A percentile compares a stretch with the other conserved stretches of the same genome.
Conservation (phyloP, 2,113 vertebrate species). For the Saguinus imperator region DNA sequence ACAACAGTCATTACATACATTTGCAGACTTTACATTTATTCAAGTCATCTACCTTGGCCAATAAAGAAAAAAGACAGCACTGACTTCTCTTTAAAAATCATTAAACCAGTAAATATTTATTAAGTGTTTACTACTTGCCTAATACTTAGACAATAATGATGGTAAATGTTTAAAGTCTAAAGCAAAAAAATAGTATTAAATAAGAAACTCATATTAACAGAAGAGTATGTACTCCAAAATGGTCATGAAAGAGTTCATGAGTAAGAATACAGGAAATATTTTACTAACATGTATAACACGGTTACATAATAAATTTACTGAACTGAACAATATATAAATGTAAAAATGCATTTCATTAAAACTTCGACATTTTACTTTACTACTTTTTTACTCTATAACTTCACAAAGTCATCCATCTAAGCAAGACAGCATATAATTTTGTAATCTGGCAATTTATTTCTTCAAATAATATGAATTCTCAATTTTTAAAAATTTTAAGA, state of each 20-base stretch:
- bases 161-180: conserved; percentile 7
- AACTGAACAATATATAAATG: not conserved
- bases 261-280: not conserved
- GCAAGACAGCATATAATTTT: not conserved
- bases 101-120: not conserved
- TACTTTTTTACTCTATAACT: not conserved
- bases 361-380: not conserved
- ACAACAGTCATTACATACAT: not conserved
- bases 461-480: not conserved
- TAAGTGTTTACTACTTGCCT: not conserved
- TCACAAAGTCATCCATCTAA: not conserved
- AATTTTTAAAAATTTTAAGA: not conserved
- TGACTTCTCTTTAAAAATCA: not conserved
- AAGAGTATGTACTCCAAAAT: not conserved
- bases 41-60: not conserved
- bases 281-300: not conserved
- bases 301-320: not conserved
- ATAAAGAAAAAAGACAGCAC: not conserved
- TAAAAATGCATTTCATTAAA: not conserved
- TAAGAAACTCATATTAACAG: not conserved
- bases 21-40: not conserved
- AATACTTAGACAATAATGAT: not conserved
- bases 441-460: not conserved
- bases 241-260: not conserved
- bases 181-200: not conserved